These are phyloP conservation scores for Chlorops oryzae DNA, from an alignment of 1,140 invertebrate genomes.

Conservation along the genomic window DNA sequence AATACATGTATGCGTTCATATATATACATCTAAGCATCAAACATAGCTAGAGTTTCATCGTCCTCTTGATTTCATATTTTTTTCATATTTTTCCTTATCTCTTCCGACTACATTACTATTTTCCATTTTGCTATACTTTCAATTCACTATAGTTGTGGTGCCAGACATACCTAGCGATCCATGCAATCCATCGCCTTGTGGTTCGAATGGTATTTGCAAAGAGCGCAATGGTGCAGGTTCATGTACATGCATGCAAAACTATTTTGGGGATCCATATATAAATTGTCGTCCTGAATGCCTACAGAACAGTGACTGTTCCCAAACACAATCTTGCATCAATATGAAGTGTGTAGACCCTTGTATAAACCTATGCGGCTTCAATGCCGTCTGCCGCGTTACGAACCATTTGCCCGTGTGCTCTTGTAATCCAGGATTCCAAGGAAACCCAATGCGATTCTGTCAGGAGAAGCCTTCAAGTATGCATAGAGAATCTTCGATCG, in stretches of 20 bases:
- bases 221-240: constrained; percentile 70
- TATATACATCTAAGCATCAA: too few species aligned
- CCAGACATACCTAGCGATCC: constrained; percentile 52
- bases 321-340: constrained; percentile 68
- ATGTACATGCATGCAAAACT: constrained; percentile 72
- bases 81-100: too few species aligned
- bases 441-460: constrained; percentile 69
- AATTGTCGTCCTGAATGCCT: constrained; percentile 75
- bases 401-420: constrained; percentile 77
- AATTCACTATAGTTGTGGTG: constrained; percentile 38
- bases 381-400: constrained; percentile 73
- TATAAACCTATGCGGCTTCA: constrained; percentile 69
- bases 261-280: constrained; percentile 75
- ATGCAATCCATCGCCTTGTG: constrained; percentile 78
- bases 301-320: constrained; percentile 71
- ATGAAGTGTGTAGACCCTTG: constrained; percentile 80
- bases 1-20: too few species aligned
- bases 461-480: constrained; percentile 59
- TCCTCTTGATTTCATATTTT: too few species aligned
- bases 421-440: constrained; percentile 67
- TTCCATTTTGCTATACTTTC: constrained; percentile 19
- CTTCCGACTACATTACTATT: constrained; percentile 4
- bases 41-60: too few species aligned
- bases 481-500: constrained; percentile 17
- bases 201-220: constrained; percentile 71